phyloP scores from a whole-genome alignment of 2,888 invertebrate species.

The Boloria euphrosyne region DNA sequence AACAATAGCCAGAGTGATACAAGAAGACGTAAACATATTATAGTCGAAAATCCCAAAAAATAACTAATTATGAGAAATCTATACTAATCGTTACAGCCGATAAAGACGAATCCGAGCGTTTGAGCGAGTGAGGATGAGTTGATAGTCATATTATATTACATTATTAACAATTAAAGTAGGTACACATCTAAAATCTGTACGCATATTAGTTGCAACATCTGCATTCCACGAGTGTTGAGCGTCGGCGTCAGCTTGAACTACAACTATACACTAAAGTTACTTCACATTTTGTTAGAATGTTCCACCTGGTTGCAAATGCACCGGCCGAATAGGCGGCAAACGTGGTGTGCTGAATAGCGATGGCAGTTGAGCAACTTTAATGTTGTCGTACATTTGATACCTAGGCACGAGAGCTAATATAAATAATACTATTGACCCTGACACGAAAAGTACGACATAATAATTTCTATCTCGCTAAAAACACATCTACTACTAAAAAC shows the following conservation, averaged over 20 bases:
- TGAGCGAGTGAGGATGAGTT: too few relatives aligned
- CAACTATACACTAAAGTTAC: slow-evolving; percentile 45
- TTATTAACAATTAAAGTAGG: neutral
- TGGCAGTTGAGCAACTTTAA: slow-evolving; percentile 59
- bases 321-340: slow-evolving; percentile 59
- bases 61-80: too few relatives aligned
- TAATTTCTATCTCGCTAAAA: neutral
- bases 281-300: slow-evolving; percentile 51
- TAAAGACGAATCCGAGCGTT: too few relatives aligned
- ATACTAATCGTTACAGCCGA: too few relatives aligned
- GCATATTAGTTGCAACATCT: slow-evolving; percentile 25
- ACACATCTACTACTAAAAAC: too few relatives aligned
- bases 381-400: slow-evolving; percentile 43
- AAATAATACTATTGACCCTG: slow-evolving; percentile 1
- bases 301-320: slow-evolving; percentile 46
- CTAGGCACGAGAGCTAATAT: slow-evolving; percentile 19
- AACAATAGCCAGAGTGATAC: too few relatives aligned
- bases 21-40: too few relatives aligned
- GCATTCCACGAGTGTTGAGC: slow-evolving; percentile 49
- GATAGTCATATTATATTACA: too few relatives aligned
- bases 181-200: slow-evolving; percentile 15
- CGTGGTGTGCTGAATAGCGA: slow-evolving; percentile 60
- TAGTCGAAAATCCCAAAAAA: too few relatives aligned
- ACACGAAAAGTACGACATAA: slow-evolving; percentile 9
- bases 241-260: slow-evolving; percentile 45